These are phyloP conservation scores for Lucifuga dentata DNA, from an alignment of 2,113 vertebrate species.

Conservation along the genomic window DNA sequence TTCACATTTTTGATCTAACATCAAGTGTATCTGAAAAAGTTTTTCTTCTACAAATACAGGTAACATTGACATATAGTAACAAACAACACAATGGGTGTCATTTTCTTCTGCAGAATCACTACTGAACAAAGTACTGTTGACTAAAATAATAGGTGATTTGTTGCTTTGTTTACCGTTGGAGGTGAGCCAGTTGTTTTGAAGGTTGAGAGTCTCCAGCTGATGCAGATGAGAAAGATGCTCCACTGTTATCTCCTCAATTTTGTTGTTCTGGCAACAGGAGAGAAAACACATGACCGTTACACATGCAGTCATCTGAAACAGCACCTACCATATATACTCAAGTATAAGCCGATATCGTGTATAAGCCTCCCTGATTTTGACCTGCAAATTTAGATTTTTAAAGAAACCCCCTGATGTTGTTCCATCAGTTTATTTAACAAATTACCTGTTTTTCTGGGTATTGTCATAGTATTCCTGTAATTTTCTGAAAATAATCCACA, in stretches of 20 bases:
- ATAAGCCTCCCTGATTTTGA: no score
- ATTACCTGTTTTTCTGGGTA: no score
- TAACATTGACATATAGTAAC: no score
- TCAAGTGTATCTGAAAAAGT: not conserved
- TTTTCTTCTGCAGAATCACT: not conserved
- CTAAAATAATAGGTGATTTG: constrained; percentile 3
- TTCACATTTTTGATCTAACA: not conserved
- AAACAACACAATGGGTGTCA: not conserved
- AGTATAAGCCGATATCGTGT: no score
- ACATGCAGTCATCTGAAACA: no score
- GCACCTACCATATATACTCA: no score
- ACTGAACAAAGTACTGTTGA: not conserved
- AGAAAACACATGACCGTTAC: constrained; percentile 41
- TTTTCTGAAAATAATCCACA: no score
- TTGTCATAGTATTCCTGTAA: no score
- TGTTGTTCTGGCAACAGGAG: constrained; percentile 89
- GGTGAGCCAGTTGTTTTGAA: constrained; percentile 96
- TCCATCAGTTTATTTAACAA: no score
- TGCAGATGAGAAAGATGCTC: constrained; percentile 91
- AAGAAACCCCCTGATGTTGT: no score
- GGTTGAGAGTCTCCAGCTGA: constrained; percentile 93
- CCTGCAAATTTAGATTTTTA: no score
- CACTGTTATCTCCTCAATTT: constrained; percentile 90
- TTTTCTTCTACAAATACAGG: not conserved
- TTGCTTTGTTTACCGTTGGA: constrained; percentile 85